These are phyloP conservation scores for Girardia tigrina DNA, from an alignment of 2,888 invertebrate genomes.

Conservation along the genomic window DNA sequence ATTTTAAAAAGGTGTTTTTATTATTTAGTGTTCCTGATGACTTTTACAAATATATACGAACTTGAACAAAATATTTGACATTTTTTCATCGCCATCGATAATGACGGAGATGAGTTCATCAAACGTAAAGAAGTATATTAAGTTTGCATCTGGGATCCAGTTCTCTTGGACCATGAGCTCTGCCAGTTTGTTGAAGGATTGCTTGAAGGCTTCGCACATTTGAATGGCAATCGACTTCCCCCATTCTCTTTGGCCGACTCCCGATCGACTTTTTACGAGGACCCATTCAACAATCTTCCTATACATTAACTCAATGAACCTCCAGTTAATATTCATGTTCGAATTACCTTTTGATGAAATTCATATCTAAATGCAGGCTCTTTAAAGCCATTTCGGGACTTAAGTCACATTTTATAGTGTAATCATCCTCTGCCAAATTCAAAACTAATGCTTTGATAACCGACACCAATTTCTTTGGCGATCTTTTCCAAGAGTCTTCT, in stretches of 20 bases:
- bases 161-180: slow-evolving; percentile 57
- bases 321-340: no score
- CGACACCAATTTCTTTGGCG: slow-evolving; percentile 42
- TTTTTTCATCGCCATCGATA: neutral
- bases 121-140: slow-evolving; percentile 60
- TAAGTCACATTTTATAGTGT: neutral
- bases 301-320: slow-evolving; percentile 38
- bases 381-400: neutral
- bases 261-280: slow-evolving; percentile 56
- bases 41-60: no score
- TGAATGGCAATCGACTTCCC: slow-evolving; percentile 55
- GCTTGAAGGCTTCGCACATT: slow-evolving; percentile 56
- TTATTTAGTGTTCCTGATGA: no score
- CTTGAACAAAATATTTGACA: neutral
- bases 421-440: neutral
- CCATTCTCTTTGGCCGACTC: slow-evolving; percentile 58
- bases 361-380: neutral
- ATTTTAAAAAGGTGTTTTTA: no score
- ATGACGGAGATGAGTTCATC: slow-evolving; percentile 55
- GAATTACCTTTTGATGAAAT: neutral
- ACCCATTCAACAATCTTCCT: slow-evolving; percentile 57
- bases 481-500: slow-evolving; percentile 45
- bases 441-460: slow-evolving; percentile 39
- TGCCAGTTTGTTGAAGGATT: slow-evolving; percentile 56
- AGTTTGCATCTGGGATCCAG: slow-evolving; percentile 57